These are phyloP conservation scores for Neoitamus cyanurus DNA, from an alignment of 2,888 invertebrate species.

Conservation along the genomic window DNA sequence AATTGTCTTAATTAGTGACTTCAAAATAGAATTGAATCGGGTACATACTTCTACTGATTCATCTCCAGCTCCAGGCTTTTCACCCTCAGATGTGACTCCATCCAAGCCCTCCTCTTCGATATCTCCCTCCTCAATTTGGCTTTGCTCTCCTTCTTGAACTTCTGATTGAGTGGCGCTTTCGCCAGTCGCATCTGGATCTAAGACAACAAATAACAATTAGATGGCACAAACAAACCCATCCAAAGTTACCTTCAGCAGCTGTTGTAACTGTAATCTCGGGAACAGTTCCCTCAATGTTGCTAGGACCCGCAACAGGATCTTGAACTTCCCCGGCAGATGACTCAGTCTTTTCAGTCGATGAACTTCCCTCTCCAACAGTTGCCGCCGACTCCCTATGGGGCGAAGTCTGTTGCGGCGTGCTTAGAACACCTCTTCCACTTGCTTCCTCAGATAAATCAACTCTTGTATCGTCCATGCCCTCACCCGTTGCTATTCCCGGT, in stretches of 20 bases:
- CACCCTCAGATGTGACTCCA: conserved; percentile 73
- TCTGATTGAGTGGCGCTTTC: conserved; percentile 68
- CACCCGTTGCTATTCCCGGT: conserved; percentile 64
- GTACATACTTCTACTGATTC: conserved; percentile 64
- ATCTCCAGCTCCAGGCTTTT: conserved; percentile 69
- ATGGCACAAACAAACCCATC: background rate
- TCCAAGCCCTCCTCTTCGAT: conserved; percentile 64
- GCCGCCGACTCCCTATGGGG: conserved; percentile 63
- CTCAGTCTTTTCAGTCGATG: conserved; percentile 61
- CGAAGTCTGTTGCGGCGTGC: conserved; percentile 74
- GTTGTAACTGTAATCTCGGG: conserved; percentile 52
- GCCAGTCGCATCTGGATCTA: conserved; percentile 59
- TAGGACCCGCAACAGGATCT: conserved; percentile 58
- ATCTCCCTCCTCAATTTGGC: conserved; percentile 59
- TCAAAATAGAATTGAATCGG: no score
- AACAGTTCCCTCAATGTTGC: conserved; percentile 50
- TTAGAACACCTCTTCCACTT: conserved; percentile 71
- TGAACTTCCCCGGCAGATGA: conserved; percentile 60
- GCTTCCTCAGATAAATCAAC: conserved; percentile 69
- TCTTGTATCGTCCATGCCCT: conserved; percentile 80
- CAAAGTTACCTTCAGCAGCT: conserved; percentile 45
- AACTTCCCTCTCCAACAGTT: conserved; percentile 54
- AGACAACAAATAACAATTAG: background rate
- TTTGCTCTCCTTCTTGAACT: conserved; percentile 63
- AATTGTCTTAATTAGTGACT: no score